These are phyloP conservation scores for Limnephilus marmoratus DNA, from an alignment of 2,888 invertebrate genomes.

Conservation along the genomic window DNA sequence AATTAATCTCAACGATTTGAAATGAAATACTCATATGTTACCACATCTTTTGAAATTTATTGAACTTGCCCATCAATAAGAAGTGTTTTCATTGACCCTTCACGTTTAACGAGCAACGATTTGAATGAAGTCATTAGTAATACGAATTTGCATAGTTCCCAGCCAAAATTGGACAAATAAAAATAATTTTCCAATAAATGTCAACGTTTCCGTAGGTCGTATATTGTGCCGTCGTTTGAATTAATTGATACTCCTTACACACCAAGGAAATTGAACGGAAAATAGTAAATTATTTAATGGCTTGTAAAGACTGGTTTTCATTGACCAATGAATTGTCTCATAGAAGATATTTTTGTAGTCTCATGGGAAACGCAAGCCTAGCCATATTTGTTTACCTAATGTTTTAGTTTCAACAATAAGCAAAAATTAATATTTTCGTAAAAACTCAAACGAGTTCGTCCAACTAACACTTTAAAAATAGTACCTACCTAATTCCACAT, in stretches of 20 bases:
- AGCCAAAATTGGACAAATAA: slow-evolving; percentile 40
- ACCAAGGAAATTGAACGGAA: not conserved
- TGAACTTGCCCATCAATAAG: not conserved
- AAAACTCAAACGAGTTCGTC: not conserved
- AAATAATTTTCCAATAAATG: slow-evolving; percentile 49
- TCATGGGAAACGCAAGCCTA: too few species aligned
- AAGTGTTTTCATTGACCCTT: slow-evolving; percentile 11
- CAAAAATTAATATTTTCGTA: not conserved
- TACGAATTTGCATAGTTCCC: slow-evolving; percentile 56
- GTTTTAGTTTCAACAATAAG: not conserved
- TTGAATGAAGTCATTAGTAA: slow-evolving; percentile 57
- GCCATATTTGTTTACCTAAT: not conserved
- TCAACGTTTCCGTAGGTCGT: slow-evolving; percentile 30
- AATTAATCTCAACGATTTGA: not conserved
- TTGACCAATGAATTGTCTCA: not conserved
- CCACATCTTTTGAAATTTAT: not conserved
- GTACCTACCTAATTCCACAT: not conserved
- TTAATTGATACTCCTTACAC: not conserved
- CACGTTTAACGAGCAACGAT: slow-evolving; percentile 11
- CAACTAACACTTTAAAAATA: not conserved
- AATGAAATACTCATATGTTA: not conserved
- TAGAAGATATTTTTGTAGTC: too few species aligned
- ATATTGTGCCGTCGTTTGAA: slow-evolving; percentile 23
- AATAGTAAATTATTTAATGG: not conserved
- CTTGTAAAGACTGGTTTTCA: not conserved